These are phyloP conservation scores for Cataglyphis altisquamis DNA, from an alignment of 2,888 invertebrate genomes.

Conservation along the genomic window DNA sequence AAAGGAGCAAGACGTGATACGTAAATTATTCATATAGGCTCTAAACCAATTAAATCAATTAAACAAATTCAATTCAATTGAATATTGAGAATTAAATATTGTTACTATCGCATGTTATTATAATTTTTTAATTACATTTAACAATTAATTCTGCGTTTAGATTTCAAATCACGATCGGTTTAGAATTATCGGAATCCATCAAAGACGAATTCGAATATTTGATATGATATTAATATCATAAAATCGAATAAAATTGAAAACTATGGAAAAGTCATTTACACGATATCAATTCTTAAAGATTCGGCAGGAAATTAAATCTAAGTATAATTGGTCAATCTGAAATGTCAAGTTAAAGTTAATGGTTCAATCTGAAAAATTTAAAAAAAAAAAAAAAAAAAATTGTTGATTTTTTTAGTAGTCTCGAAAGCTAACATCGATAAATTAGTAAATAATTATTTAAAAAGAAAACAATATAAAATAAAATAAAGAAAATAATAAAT, in stretches of 20 bases:
- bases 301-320: neutral
- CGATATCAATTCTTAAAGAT: neutral
- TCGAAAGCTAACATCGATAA: neutral
- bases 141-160: neutral
- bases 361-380: neutral
- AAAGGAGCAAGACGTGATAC: conserved; percentile 17
- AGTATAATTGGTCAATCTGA: conserved; percentile 9
- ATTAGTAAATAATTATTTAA: conserved; percentile 3
- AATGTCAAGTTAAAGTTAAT: neutral
- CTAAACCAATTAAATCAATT: neutral
- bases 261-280: neutral
- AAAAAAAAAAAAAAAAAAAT: neutral
- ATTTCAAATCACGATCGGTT: neutral
- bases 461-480: neutral
- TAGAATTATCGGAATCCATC: neutral
- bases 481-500: neutral
- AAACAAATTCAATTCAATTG: neutral
- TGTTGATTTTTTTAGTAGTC: neutral
- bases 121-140: conserved; percentile 8
- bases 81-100: neutral
- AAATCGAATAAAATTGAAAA: neutral
- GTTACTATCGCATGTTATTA: neutral
- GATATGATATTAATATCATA: neutral
- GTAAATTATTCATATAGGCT: conserved; percentile 8
- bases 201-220: neutral